Base-by-base conservation (phyloP, 2,113 vertebrate species). In the Nibea albiflora region DNA sequence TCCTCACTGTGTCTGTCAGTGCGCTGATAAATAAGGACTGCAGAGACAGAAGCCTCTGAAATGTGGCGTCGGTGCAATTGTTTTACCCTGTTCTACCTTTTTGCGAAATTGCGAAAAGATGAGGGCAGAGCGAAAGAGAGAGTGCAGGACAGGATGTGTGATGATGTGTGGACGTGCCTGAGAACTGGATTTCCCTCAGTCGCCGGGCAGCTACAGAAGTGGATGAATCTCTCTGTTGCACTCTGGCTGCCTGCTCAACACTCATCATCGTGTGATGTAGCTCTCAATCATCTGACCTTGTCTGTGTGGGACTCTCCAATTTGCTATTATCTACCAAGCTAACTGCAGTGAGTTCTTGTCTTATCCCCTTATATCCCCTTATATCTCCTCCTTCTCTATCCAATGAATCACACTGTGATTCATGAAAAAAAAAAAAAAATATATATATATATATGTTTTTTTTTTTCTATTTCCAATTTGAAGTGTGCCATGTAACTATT, bases 1-100 rank as follows among this genome's bases (percentile, higher is more conserved):
- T 84, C 58, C 47, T 78, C 81, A 42, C 20, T 0, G 1, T 39
- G 60, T 78, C 83, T 83, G 85, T 86, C 87, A 82, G 50, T 19
- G 35, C 5, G 5, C 52, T 78, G 81, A 87, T 92, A 73, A 90
- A 90, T 85, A 80, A 79, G 52, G 72, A 69, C 26, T 11, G 24
- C 76, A 52, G 28, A 65, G 67, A 47, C 17, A 39, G 52, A n/a
- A 22, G 39, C 64, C 24, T 79, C 35, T 81, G 63, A 72, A 73
- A 76, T 68, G 78, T 76, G 65, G 79, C 11, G 1, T 64, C 58
- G 26, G 14, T 53, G 62, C 54, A 47, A 53, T 81, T 76, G 57
- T 73, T 61, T 81, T 28, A 24, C 63, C 46, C 81, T 69, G 60
- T 76, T 81, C 22, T 72, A 70, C 46, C 4, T 83, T 81, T 60